phyloP scores from a whole-genome alignment of 2,797 vertebrate species.

The Chlorospingus semifuscus region DNA sequence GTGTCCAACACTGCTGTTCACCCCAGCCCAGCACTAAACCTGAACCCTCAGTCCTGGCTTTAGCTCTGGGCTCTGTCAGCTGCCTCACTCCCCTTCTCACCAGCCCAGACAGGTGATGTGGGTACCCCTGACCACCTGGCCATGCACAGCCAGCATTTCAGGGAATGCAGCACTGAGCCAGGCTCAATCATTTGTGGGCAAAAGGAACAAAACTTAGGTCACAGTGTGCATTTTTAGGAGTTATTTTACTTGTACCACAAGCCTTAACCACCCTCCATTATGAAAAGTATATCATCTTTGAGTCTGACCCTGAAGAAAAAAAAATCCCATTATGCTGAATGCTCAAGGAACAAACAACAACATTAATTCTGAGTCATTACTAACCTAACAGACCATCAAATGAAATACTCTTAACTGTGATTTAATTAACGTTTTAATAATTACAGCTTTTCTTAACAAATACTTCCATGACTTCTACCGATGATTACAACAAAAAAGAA shows the following conservation, averaged over 20 bases:
- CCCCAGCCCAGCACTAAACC: not conserved
- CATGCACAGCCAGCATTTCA: accelerated
- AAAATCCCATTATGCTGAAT: not conserved
- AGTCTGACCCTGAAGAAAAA: not conserved
- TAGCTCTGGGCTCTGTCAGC: not conserved
- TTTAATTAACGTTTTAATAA: constrained; percentile 13
- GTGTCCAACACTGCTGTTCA: not conserved
- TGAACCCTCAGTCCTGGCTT: not conserved
- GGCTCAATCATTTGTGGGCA: not conserved
- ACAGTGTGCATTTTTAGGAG: not conserved
- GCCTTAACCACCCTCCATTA: not conserved
- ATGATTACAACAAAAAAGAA: not conserved
- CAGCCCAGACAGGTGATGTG: not conserved
- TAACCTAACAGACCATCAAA: constrained; percentile 30
- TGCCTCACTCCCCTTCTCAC: not conserved
- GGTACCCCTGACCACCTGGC: not conserved
- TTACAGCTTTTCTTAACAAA: constrained; percentile 9
- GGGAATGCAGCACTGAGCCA: not conserved
- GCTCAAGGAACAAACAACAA: not conserved
- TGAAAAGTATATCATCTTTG: not conserved
- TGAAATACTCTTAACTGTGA: not conserved
- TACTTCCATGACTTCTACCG: not conserved
- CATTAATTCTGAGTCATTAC: not conserved
- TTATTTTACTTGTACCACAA: not conserved
- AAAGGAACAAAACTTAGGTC: not conserved